Conservation (phyloP, 2,888 invertebrate genomes). For the Incurvaria masculella region DNA sequence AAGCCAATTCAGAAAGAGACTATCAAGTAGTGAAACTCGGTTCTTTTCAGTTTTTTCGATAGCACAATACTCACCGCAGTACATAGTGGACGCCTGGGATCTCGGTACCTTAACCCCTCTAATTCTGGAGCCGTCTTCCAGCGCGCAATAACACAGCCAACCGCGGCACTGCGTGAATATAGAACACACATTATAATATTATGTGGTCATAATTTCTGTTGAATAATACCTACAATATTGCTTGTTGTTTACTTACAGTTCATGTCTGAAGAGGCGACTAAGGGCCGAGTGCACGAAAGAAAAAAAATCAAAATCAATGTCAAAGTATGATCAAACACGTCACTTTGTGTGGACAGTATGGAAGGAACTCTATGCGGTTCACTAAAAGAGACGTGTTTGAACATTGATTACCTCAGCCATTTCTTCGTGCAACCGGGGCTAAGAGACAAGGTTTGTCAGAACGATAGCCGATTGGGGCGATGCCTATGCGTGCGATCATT, state of each 20-base stretch:
- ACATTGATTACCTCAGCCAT: no score
- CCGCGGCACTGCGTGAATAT: conserved; percentile 36
- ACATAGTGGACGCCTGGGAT: conserved; percentile 48
- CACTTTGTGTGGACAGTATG: no score
- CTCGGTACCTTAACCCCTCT: conserved; percentile 42
- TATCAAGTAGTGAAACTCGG: background rate
- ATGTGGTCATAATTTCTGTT: background rate
- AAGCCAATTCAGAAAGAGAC: no score
- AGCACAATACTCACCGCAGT: conserved; percentile 30
- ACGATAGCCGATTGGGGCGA: background rate
- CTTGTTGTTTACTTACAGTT: background rate
- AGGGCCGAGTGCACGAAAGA: no score
- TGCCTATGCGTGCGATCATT: background rate
- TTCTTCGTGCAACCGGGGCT: no score
- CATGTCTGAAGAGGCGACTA: background rate
- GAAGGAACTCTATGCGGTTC: no score
- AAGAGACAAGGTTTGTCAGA: background rate
- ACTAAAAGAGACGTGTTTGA: no score
- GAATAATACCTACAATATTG: background rate
- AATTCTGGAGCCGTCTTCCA: conserved; percentile 40
- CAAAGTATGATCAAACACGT: no score
- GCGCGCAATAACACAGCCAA: conserved; percentile 42
- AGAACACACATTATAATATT: conserved; percentile 1
- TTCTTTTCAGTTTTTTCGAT: background rate
- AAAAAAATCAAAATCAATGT: no score